Base-by-base conservation (phyloP, 2,888 invertebrate genomes). In the Tachina fera region DNA sequence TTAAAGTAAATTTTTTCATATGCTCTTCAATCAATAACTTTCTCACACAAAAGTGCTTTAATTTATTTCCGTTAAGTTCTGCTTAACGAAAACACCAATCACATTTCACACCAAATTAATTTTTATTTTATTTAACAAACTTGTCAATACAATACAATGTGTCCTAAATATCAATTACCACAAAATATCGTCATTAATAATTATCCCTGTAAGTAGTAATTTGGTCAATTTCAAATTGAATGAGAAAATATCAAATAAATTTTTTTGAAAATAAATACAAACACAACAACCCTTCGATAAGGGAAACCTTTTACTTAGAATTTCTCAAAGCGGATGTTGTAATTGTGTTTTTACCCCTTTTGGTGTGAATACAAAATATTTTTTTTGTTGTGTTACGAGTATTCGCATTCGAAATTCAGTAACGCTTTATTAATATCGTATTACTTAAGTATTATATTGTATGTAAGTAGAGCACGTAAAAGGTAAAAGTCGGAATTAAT, bases 101-200 rank as follows among this genome's bases (percentile, higher is more conserved):
- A 60, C 58, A 86, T 83, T 86, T 83, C 83, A 80, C 72, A 86
- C 79, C 80, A 83, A 86, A 86, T 83, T 76, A 77, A 83, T 76
- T 63, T 61, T 72, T 79, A 71, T 58, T 75, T 74, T 74, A 70
- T 76, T 70, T 31, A 31, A 58, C 68, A 65, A 71, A 56, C 56
- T 76, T 86, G 75, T 86, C 79, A 86, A 76, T 72, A 51, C 31
- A 5, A 5, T 0, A 68, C 31, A 22, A 53, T 39, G 31, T 39
- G 13, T 60, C 41, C 31, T 68, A 86, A 86, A 83, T 86, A 86
- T 86, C 83, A 83, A 83, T 83, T 72, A 86, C 86, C 79, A 58
- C 58, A 80, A 80, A 31, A 77, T 72, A 83, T 72, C 76, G 86
- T 72, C 72, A 76, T 80, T 76, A 56, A 76, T 86, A 80, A 86